Conservation (phyloP, 2,797 vertebrate genomes). For the Squalus acanthias region DNA sequence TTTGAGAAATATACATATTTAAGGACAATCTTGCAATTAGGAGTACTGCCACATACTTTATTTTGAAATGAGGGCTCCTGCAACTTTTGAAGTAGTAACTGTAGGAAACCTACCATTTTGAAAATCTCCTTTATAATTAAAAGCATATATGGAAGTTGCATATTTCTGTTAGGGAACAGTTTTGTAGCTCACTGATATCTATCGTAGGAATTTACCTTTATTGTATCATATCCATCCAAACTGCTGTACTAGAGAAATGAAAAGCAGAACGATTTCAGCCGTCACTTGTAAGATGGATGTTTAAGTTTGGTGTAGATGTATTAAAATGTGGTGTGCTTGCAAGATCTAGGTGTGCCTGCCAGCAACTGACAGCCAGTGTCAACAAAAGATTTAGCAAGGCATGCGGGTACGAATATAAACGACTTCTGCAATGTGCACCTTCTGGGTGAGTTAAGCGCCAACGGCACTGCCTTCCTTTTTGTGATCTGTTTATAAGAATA, state of each 20-base stretch:
- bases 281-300: not conserved
- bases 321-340: constrained; percentile 40
- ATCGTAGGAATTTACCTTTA: not conserved
- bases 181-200: not conserved
- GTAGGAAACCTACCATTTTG: not conserved
- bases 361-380: constrained; percentile 60
- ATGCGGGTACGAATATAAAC: constrained; percentile 67
- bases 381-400: constrained; percentile 42
- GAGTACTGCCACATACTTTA: no score
- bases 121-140: not conserved
- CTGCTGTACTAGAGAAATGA: not conserved
- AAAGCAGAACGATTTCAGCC: not conserved
- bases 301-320: not conserved
- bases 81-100: not conserved
- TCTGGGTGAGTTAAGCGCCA: constrained; percentile 66
- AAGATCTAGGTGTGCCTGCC: constrained; percentile 67
- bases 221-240: not conserved
- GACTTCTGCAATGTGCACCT: constrained; percentile 61
- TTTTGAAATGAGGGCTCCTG: not conserved
- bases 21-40: no score
- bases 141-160: not conserved
- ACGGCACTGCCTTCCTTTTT: not conserved
- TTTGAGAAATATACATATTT: no score
- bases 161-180: not conserved
- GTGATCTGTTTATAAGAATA: not conserved